Evolutionary conservation across 2,888 invertebrate genomes (phyloP), one percentile per base, ranked within the genome.

Genomic region (Pristionchus exspectatus): DNA sequence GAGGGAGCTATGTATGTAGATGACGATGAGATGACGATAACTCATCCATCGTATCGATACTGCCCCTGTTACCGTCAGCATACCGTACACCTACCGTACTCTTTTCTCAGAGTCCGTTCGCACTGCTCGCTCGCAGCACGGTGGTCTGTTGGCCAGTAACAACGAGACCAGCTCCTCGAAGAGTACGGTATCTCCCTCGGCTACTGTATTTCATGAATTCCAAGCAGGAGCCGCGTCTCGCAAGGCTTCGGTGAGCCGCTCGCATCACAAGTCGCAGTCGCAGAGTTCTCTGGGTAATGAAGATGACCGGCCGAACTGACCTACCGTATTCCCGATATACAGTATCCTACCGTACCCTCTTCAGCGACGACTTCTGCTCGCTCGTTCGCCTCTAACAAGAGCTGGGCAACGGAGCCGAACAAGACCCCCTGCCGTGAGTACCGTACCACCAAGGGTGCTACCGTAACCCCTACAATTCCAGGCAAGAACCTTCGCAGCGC

Each of bases 401-500:
- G 50, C 50, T 81, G 81, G 81, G 81, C 50, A n/a, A 81, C 81
- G 74, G 74, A 38, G 9, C 44, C 44, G 44, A 44, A 30, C 50
- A 81, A 44, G 50, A 81, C 44, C 27, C 50, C 81, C 50, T 50
- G 50, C 50, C 81, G 81, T 81, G 21, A 81, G 81, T 81, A 24
- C 44, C n/a, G 44, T n/a, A n/a, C 4, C 44, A 16, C 30, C 4
- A 12, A 38, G 38, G 38, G 18, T 18, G 30, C 27, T 81, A 81
- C 81, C 44, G 81, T 81, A 72, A 81, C 54, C 81, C 38, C 54
- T 21, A 10, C 44, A 24, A 24, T 21, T 77, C 5, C 44, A 81
- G 81, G 81, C 81, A 81, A 81, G 81, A 81, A 50, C 24, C 74
- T 77, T 54, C 81, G 81, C 81, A 81, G 27, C 50, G 81, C 81